Evolutionary conservation across 2,113 vertebrate genomes (phyloP), one percentile per base, ranked within the genome.

Genomic region (Ahaetulla prasina): DNA sequence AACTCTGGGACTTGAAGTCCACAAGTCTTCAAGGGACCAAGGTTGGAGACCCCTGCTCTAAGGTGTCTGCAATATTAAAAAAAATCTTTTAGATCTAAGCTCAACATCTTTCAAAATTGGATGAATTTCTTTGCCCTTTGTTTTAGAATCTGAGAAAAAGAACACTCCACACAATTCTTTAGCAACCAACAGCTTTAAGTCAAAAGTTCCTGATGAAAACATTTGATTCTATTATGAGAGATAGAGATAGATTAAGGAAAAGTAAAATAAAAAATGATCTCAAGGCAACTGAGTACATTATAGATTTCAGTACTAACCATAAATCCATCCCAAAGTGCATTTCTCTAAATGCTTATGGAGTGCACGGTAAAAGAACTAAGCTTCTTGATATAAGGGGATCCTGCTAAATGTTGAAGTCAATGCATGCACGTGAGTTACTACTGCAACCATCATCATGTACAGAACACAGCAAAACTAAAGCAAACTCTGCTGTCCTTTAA

Each of bases 221-320:
- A 93, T 90, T 90, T 91, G 68, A 90, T 90, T 87, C 60, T 80
- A 88, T 87, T 93, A 60, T 55, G 89, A 89, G 43, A 89, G 54
- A 74, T 1, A 14, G 27, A 68, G 60, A 68, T n/a, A 39, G 86
- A 93, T 91, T 88, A 93, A 93, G 87, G 89, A 35, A 86, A 80
- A 74, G 74, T 93, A 90, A 80, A 93, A 90, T 2, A 90, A 30
- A 88, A 90, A 55, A 80, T 7, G 39, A 90, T 45, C 74, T 50
- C 89, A 49, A 39, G 1, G 22, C 89, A 90, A 80, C 92, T 35
- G 60, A 90, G 25, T 74, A 30, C 47, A 52, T 39, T 91, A 80
- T 84, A 93, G 45, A 93, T 35, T 93, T 80, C 89, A 91, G 89
- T 89, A 57, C 47, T 90, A 90, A 39, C 89, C 50, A 84, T 93